Percentiles rank a stretch among this genome's conserved stretches.
These are phyloP conservation scores for Notoglanidium macrostoma DNA, from an alignment of 2,797 vertebrate species.

Conservation along the genomic window DNA sequence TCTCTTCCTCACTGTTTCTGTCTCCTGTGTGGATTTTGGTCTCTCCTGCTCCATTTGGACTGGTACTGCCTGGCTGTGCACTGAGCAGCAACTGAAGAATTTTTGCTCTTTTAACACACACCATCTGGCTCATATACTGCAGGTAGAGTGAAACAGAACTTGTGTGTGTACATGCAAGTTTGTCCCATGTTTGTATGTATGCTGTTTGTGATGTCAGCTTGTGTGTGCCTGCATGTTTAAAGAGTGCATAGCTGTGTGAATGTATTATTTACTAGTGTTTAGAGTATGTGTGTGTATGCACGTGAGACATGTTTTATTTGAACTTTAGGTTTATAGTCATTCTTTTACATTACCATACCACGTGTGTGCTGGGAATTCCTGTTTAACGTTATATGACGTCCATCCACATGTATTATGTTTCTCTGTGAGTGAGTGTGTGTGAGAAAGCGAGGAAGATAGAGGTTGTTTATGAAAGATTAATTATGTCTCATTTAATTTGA, in stretches of 20 bases:
- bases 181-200: background rate
- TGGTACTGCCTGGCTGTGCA: constrained; percentile 31
- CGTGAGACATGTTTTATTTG: background rate
- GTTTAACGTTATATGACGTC: background rate
- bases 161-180: background rate
- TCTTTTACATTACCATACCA: background rate
- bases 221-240: background rate
- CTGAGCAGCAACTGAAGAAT: constrained; percentile 39
- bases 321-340: background rate
- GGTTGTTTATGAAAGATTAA: background rate
- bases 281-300: background rate
- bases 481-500: background rate
- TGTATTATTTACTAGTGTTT: background rate
- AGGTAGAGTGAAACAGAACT: constrained; percentile 40
- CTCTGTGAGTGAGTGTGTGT: background rate
- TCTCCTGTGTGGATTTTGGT: constrained; percentile 23
- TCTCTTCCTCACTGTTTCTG: constrained; percentile 12
- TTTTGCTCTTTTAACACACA: constrained; percentile 12
- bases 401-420: background rate
- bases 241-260: background rate
- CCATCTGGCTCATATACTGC: constrained; percentile 20
- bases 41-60: constrained; percentile 19
- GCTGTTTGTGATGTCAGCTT: background rate
- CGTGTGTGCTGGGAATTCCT: background rate
- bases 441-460: background rate